Conservation (phyloP, 2,113 vertebrate species). For the Carlito syrichta region DNA sequence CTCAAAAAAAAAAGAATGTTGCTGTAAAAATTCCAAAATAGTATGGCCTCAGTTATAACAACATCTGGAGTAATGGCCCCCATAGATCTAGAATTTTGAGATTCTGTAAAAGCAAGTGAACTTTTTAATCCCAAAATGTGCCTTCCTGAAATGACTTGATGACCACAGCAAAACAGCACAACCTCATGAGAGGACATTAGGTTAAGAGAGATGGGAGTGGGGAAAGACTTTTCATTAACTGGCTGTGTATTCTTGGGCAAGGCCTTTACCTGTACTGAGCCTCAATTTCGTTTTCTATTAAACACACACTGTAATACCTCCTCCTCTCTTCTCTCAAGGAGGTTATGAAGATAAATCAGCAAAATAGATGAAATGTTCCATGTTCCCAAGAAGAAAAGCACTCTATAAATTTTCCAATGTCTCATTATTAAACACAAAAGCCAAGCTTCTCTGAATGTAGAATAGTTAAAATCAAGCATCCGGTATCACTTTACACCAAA, state of each 20-base stretch:
- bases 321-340: not conserved
- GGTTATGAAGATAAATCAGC: not conserved
- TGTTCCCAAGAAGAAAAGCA: not conserved
- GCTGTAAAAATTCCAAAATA: not conserved
- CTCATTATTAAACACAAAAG: conserved; percentile 13
- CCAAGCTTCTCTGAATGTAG: not conserved
- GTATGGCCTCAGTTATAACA: not conserved
- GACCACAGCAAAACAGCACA: not conserved
- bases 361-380: not conserved
- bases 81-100: not conserved
- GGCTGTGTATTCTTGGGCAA: not conserved
- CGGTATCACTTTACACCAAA: not conserved
- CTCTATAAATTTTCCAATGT: conserved; percentile 15
- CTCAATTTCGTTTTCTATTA: not conserved
- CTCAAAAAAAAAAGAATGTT: too few species aligned
- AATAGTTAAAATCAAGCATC: conserved; percentile 18
- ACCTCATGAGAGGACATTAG: not conserved
- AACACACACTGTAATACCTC: not conserved
- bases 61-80: not conserved
- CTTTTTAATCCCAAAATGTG: not conserved
- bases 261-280: not conserved
- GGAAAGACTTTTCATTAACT: not conserved
- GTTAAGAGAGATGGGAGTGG: not conserved
- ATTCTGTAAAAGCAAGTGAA: not conserved
- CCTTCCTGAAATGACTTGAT: not conserved